Conservation (phyloP, 2,113 vertebrate genomes). For the Agapornis roseicollis region DNA sequence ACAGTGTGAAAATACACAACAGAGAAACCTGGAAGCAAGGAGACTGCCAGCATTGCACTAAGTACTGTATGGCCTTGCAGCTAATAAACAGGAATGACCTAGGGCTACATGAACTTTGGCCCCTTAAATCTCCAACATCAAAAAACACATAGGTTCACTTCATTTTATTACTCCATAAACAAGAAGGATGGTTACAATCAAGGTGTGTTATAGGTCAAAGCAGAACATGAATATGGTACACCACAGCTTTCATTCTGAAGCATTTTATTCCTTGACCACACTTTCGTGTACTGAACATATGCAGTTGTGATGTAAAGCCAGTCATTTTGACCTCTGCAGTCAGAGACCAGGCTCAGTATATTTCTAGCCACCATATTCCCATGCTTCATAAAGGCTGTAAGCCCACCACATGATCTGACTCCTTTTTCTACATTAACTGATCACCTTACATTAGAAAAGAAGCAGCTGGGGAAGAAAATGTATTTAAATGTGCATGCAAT, state of each 20-base stretch:
- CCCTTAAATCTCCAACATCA: not conserved
- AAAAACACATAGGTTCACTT: not conserved
- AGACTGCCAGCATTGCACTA: not conserved
- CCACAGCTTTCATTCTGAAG: not conserved
- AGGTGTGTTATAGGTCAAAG: not conserved
- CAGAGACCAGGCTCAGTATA: not conserved
- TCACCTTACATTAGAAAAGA: not conserved
- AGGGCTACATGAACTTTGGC: not conserved
- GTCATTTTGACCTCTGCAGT: not conserved
- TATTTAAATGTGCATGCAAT: not conserved
- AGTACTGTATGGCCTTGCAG: not conserved
- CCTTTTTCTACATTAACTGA: not conserved
- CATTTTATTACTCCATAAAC: not conserved
- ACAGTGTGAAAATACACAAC: not conserved
- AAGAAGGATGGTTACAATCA: not conserved
- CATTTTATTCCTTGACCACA: not conserved
- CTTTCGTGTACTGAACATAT: not conserved
- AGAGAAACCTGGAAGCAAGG: not conserved
- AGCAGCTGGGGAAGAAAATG: not conserved
- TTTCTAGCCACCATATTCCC: not conserved
- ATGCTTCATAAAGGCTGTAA: not conserved
- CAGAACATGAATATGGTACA: not conserved
- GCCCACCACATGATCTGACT: not conserved
- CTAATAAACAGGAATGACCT: not conserved
- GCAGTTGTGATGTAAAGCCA: not conserved